These are phyloP conservation scores for Trichopoda pennipes DNA, from an alignment of 2,888 invertebrate genomes.

Conservation along the genomic window DNA sequence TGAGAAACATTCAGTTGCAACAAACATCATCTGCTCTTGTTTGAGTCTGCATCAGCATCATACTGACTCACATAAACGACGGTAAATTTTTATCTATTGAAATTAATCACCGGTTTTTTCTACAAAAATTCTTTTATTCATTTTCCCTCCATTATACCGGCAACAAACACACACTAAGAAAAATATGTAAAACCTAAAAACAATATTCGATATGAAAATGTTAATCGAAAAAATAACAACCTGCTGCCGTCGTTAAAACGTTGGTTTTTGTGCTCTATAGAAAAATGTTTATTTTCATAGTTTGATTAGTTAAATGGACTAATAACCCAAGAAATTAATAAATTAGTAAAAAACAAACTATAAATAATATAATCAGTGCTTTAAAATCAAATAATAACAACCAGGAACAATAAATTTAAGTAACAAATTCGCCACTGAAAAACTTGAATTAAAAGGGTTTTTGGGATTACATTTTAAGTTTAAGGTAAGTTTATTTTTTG, in stretches of 20 bases:
- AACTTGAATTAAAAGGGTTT: not conserved
- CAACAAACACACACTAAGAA: conserved; percentile 1
- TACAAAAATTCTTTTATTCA: conserved; percentile 2
- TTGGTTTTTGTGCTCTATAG: not conserved
- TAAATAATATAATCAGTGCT: not conserved
- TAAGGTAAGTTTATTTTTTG: conserved; percentile 37
- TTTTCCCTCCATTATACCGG: conserved; percentile 11
- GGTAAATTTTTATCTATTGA: conserved; percentile 50
- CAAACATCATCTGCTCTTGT: conserved; percentile 57
- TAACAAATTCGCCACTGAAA: not conserved
- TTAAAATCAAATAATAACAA: not conserved
- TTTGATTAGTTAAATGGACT: conserved; percentile 58
- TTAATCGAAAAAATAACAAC: conserved; percentile 59
- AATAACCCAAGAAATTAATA: not conserved
- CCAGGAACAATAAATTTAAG: not conserved
- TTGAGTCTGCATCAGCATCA: conserved; percentile 24
- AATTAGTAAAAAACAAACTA: not conserved
- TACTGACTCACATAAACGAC: conserved; percentile 25
- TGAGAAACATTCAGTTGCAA: conserved; percentile 18
- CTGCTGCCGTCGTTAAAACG: conserved; percentile 64
- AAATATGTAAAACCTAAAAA: conserved; percentile 2
- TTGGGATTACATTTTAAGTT: conserved; percentile 36
- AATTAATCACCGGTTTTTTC: conserved; percentile 48
- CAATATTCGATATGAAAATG: conserved; percentile 25
- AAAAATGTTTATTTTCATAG: conserved; percentile 20